Evolutionary conservation across 2,888 invertebrate species (phyloP).

Genomic region (Oligia fasciuncula): DNA sequence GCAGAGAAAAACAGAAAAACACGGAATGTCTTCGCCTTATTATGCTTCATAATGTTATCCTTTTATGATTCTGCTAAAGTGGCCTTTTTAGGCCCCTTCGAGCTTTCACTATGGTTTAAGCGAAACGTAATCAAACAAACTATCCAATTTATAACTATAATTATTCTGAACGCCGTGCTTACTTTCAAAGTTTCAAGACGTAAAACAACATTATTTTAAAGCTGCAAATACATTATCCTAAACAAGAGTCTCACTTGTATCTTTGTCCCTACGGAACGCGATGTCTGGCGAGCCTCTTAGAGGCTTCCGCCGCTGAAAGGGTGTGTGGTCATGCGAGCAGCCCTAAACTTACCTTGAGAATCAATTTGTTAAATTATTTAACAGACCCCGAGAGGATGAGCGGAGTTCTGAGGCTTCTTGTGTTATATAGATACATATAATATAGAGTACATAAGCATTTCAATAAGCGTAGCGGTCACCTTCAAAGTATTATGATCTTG

Average conservation of each 20-base stretch:
- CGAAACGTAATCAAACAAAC: too few relatives aligned
- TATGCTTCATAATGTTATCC: too few relatives aligned
- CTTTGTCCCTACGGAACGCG: slow-evolving; percentile 77
- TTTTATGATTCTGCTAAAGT: too few relatives aligned
- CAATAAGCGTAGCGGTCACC: slow-evolving; percentile 21
- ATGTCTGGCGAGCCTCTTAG: slow-evolving; percentile 82
- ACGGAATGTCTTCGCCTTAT: too few relatives aligned
- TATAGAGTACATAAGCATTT: slow-evolving; percentile 38
- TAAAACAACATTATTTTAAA: background rate
- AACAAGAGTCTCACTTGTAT: slow-evolving; percentile 62
- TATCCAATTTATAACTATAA: too few relatives aligned
- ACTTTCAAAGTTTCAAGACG: background rate
- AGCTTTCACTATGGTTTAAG: too few relatives aligned
- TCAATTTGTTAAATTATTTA: slow-evolving; percentile 88
- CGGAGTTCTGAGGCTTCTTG: slow-evolving; percentile 65
- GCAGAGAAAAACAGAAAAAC: too few relatives aligned
- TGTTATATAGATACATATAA: slow-evolving; percentile 70
- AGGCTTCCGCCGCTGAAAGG: slow-evolving; percentile 85
- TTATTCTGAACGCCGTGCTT: background rate
- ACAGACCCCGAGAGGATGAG: slow-evolving; percentile 74
- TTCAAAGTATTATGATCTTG: background rate
- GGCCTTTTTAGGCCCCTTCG: too few relatives aligned
- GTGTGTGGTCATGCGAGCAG: slow-evolving; percentile 85
- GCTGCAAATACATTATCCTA: slow-evolving; percentile 45
- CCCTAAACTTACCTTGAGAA: slow-evolving; percentile 84